Evolutionary conservation across 1,140 invertebrate genomes (phyloP), one percentile per base, ranked within the genome.

Genomic region (Scylla paramamosain): DNA sequence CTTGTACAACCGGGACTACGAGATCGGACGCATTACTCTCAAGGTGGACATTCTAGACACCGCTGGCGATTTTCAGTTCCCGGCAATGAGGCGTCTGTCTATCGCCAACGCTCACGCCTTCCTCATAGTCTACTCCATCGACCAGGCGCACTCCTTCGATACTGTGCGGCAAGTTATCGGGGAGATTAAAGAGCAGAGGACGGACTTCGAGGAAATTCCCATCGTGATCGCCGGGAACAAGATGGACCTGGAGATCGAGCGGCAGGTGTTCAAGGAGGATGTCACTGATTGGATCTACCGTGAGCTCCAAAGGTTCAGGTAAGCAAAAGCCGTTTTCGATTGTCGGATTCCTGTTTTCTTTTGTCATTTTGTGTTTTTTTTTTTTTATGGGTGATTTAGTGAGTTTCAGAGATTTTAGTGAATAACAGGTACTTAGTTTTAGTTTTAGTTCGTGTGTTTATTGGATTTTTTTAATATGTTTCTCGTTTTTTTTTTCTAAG

Each of bases 21-120:
- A 98, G 96, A 97, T 99, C 48, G 98, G 98, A 16, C 97, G 98
- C 52, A 97, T 98, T 95, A 98, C 98, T 6, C 97, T 98, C 14
- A 98, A 98, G 93, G 98, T 99, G 77, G 98, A 99, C 96, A 98
- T 99, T 86, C 96, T 99, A 96, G 98, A 99, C 97, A 99, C 99
- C 4, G 98, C 98, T 16, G 98, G 98, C 48, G 98, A 98, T 96
- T 98, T 98, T 96, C 98, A 99, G 97, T 99, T 99, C 97, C 98
- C 98, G 28, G 98, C 98, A 45, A 99, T 99, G 98, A 94, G 97
- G 94, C 96, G 97, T 88, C 97, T 99, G 39, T 98, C 98, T 96
- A 99, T 99, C 96, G 98, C 98, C 0, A 99, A 98, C 4, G 98
- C 98, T 7, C 98, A 98, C 97, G 99, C 98, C 12, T 99, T 99